Conservation (phyloP, 2,888 invertebrate genomes). For the Melinaea menophilus region DNA sequence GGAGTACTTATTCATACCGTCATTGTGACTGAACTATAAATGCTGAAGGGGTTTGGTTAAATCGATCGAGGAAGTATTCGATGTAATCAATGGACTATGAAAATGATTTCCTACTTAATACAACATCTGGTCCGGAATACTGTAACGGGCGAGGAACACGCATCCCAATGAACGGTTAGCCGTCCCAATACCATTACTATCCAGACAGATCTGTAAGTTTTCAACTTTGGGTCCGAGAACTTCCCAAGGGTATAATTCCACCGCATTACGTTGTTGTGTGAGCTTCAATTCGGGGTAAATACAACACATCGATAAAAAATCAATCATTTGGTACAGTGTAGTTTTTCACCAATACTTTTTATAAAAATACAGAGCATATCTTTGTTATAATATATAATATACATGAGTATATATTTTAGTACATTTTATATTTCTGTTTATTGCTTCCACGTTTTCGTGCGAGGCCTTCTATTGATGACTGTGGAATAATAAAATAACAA, state of each 20-base stretch:
- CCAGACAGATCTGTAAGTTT: neutral
- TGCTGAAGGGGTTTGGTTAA: conserved; percentile 24
- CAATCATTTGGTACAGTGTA: too few relatives aligned
- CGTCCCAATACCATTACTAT: neutral
- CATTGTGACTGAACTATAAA: conserved; percentile 21
- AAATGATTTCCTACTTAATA: conserved; percentile 13
- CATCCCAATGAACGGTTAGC: neutral
- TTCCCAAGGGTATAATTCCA: conserved; percentile 4
- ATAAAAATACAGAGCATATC: too few relatives aligned
- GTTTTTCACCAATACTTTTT: too few relatives aligned
- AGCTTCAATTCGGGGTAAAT: too few relatives aligned
- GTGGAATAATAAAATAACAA: too few relatives aligned
- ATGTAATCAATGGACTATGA: conserved; percentile 16
- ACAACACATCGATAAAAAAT: too few relatives aligned
- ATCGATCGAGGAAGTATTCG: conserved; percentile 18
- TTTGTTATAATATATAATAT: too few relatives aligned
- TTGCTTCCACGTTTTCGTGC: too few relatives aligned
- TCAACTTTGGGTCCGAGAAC: neutral
- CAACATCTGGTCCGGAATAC: neutral
- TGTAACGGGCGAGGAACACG: neutral
- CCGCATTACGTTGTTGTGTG: neutral
- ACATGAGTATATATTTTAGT: too few relatives aligned
- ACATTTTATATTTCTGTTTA: too few relatives aligned
- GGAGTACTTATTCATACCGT: conserved; percentile 23
- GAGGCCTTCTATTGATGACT: too few relatives aligned